Conservation (phyloP, 2,797 vertebrate genomes). For the Phyllotis vaccarum region DNA sequence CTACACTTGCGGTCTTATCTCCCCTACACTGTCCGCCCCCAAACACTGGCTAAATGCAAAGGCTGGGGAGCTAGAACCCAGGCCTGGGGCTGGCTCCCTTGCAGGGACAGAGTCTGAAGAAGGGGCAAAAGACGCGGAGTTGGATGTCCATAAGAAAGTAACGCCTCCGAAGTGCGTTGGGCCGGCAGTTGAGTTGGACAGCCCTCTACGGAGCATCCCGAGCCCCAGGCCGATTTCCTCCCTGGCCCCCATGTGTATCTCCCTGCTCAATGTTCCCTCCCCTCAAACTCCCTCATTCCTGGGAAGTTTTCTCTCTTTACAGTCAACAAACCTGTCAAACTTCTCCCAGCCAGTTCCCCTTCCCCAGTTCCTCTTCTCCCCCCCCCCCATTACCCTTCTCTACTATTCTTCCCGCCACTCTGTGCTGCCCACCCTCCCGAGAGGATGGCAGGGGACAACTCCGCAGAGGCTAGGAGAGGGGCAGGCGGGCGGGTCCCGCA, state of each 20-base stretch:
- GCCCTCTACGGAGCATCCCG: constrained; percentile 41
- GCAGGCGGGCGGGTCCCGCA: constrained; percentile 64
- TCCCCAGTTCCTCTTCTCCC: constrained; percentile 65
- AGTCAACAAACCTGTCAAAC: constrained; percentile 87
- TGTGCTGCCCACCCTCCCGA: neutral
- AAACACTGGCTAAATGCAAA: neutral
- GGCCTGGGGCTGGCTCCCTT: constrained; percentile 12
- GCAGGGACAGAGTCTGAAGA: neutral
- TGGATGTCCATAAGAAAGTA: neutral
- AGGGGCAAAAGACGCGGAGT: neutral
- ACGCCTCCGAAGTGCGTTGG: neutral
- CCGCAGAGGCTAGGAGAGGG: constrained; percentile 33
- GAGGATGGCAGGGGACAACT: neutral
- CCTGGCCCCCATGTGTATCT: constrained; percentile 40
- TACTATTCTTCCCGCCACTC: constrained; percentile 61
- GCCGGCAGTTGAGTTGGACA: neutral
- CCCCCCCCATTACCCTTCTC: constrained; percentile 65
- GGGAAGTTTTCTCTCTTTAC: constrained; percentile 89
- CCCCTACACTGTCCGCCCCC: neutral
- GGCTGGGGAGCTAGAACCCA: neutral
- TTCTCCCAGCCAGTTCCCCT: constrained; percentile 81
- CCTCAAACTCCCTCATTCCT: constrained; percentile 85
- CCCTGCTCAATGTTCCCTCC: neutral
- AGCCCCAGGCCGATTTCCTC: constrained; percentile 59
- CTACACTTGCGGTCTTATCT: constrained; percentile 20